Evolutionary conservation across 2,797 vertebrate genomes (phyloP).

Genomic region (Typhlichthys eigenmanni): DNA sequence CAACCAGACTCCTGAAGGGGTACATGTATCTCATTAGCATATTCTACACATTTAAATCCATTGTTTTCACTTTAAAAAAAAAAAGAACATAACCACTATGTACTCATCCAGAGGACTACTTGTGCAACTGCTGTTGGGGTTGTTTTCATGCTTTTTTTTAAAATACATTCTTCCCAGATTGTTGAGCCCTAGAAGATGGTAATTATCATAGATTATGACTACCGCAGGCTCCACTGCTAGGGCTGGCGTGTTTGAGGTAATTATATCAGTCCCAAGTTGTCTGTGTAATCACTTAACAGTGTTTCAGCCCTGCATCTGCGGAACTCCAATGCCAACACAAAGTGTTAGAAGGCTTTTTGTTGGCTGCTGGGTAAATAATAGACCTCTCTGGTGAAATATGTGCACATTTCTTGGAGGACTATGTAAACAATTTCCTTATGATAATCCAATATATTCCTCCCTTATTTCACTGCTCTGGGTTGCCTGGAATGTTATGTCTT

Average conservation of each 20-base stretch:
- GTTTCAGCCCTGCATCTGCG: constrained; percentile 51
- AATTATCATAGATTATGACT: constrained; percentile 81
- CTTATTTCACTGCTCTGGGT: no score
- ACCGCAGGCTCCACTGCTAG: constrained; percentile 63
- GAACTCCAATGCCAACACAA: constrained; percentile 40
- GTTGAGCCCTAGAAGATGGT: constrained; percentile 69
- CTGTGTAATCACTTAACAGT: constrained; percentile 71
- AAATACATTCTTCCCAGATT: constrained; percentile 73
- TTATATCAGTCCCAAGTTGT: constrained; percentile 76
- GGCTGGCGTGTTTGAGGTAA: constrained; percentile 76
- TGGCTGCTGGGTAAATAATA: background rate
- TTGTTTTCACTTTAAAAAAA: constrained; percentile 51
- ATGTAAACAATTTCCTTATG: no score
- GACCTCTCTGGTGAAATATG: no score
- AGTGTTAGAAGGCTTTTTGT: constrained; percentile 28
- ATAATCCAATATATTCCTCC: no score
- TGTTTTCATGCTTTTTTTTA: constrained; percentile 77
- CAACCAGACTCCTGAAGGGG: constrained; percentile 55
- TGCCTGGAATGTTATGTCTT: no score
- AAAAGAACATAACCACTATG: no score
- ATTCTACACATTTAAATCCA: constrained; percentile 66
- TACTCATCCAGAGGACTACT: constrained; percentile 49
- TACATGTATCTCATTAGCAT: constrained; percentile 68
- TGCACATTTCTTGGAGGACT: no score
- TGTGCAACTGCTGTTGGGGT: constrained; percentile 56